These are phyloP conservation scores for Trichogramma pretiosum DNA, from an alignment of 1,140 invertebrate genomes.

Conservation along the genomic window DNA sequence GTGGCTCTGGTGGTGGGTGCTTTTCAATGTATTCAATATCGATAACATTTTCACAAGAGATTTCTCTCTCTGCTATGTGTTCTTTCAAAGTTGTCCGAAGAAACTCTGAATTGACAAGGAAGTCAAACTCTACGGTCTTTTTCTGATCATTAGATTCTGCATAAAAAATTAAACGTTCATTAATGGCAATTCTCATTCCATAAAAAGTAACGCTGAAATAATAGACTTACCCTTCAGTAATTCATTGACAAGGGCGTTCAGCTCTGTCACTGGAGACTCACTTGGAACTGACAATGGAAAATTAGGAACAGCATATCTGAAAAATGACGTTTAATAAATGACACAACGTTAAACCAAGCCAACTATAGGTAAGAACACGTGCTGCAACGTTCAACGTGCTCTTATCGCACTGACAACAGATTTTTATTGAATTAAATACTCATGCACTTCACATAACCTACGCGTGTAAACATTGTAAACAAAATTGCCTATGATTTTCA, in stretches of 20 bases:
- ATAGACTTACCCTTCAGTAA: constrained; percentile 56
- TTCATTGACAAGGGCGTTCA: constrained; percentile 76
- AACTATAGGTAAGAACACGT: too few relatives aligned
- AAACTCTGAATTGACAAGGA: constrained; percentile 74
- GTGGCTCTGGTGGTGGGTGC: constrained; percentile 77
- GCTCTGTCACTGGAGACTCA: constrained; percentile 55
- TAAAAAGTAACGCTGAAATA: constrained; percentile 13
- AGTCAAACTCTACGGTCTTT: constrained; percentile 74
- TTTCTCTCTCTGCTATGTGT: constrained; percentile 57
- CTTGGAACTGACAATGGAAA: constrained; percentile 71
- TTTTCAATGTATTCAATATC: constrained; percentile 86
- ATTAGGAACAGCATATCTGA: constrained; percentile 80
- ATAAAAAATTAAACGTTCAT: constrained; percentile 17
- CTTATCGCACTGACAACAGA: too few relatives aligned
- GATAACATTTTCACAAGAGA: constrained; percentile 68
- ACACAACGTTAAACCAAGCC: too few relatives aligned
- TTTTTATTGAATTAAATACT: too few relatives aligned
- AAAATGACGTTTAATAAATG: constrained; percentile 14
- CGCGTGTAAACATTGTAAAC: too few relatives aligned
- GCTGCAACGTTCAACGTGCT: too few relatives aligned
- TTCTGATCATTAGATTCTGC: constrained; percentile 34
- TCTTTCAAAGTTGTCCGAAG: constrained; percentile 59
- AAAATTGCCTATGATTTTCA: too few relatives aligned
- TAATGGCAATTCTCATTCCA: constrained; percentile 8
- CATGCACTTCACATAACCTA: too few relatives aligned